phyloP scores from a whole-genome alignment of 2,113 vertebrate species.

The western clawed frog (Xenopus tropicalis) region UCB_Xtro_10.0 CM004446.2:34685001-34685500 shows the following conservation, averaged over 20 bases:
- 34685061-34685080: not conserved
- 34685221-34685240: slow-evolving; percentile 54
- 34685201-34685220: slow-evolving; percentile 15
- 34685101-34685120: not conserved
- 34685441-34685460: slow-evolving; percentile 45
- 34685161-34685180: slow-evolving; percentile 58
- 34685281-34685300: slow-evolving; percentile 30
- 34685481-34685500: slow-evolving; percentile 46
- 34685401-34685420: slow-evolving; percentile 48
- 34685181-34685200: slow-evolving; percentile 53
- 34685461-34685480: slow-evolving; percentile 56
- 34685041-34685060: slow-evolving; percentile 12
- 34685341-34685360: slow-evolving; percentile 50
- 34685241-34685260: slow-evolving; percentile 34
- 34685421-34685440: slow-evolving; percentile 45
- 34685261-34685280: slow-evolving; percentile 46
- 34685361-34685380: slow-evolving; percentile 3
- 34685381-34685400: slow-evolving; percentile 24
- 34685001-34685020: not conserved
- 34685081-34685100: slow-evolving; percentile 13
- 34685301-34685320: slow-evolving; percentile 49
- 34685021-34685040: slow-evolving; percentile 6
- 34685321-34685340: slow-evolving; percentile 55
- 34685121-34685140: not conserved
- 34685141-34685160: slow-evolving; percentile 28